Conservation (phyloP, 2,888 invertebrate genomes). For the Scrobipalpa atriplicella region DNA sequence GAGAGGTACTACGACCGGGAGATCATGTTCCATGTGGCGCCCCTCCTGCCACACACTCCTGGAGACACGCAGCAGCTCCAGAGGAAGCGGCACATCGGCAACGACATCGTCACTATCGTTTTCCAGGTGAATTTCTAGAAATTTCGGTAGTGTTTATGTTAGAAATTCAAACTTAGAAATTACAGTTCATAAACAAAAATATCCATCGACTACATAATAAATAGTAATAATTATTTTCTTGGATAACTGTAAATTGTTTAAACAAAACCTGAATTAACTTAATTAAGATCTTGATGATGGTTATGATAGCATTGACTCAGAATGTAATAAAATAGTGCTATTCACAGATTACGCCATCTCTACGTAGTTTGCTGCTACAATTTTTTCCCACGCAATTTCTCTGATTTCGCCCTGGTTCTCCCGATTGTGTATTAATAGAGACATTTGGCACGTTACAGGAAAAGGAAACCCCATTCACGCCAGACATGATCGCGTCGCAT, state of each 20-base stretch:
- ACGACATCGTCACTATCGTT: conserved; percentile 98
- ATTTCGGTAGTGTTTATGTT: too few species aligned
- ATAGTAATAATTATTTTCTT: too few species aligned
- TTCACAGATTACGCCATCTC: too few species aligned
- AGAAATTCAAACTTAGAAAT: neutral
- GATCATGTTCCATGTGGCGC: conserved; percentile 99
- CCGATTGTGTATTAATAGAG: conserved; percentile 4
- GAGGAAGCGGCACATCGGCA: conserved; percentile 98
- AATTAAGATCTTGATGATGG: too few species aligned
- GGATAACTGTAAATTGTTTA: too few species aligned
- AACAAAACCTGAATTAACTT: too few species aligned
- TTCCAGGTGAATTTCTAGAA: conserved; percentile 89
- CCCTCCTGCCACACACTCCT: conserved; percentile 96
- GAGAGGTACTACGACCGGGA: conserved; percentile 95
- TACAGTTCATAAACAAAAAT: too few species aligned
- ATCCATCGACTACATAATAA: too few species aligned
- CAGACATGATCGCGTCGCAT: conserved; percentile 99
- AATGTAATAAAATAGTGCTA: too few species aligned
- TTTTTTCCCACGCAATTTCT: neutral
- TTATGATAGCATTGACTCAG: too few species aligned
- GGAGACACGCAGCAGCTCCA: conserved; percentile 98
- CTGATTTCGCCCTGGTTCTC: neutral
- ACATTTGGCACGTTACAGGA: conserved; percentile 85
- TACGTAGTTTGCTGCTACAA: too few species aligned
- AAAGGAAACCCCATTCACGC: conserved; percentile 98